Evolutionary conservation across 2,113 vertebrate genomes (phyloP).

Genomic region (Bufo bufo): DNA sequence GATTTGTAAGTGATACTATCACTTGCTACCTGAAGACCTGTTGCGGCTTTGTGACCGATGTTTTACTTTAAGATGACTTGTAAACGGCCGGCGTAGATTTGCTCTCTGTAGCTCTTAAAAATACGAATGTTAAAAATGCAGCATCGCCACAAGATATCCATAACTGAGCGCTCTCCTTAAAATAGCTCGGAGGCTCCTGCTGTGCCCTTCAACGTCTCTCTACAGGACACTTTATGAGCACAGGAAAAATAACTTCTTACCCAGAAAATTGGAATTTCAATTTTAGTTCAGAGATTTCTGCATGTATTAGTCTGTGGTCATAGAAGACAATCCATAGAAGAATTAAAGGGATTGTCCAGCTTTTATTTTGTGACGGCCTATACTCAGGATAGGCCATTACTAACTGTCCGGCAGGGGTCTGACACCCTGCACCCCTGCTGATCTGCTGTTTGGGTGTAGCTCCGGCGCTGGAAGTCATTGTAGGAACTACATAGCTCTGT

Average conservation of each 20-base stretch:
- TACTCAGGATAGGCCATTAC: too few relatives aligned
- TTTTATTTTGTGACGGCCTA: too few relatives aligned
- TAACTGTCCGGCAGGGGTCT: too few relatives aligned
- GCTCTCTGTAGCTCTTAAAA: not conserved
- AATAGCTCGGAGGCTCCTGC: constrained; percentile 6
- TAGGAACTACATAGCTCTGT: too few relatives aligned
- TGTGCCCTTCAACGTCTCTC: constrained; percentile 34
- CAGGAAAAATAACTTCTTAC: constrained; percentile 6
- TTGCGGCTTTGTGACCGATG: not conserved
- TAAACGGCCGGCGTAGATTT: not conserved
- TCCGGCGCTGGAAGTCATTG: too few relatives aligned
- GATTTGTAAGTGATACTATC: not conserved
- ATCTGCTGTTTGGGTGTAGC: too few relatives aligned
- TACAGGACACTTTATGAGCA: constrained; percentile 13
- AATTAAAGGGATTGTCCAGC: too few relatives aligned
- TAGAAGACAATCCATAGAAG: not conserved
- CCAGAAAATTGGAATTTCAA: not conserved
- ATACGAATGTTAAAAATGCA: constrained; percentile 5
- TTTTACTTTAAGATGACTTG: constrained; percentile 3
- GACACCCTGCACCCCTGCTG: too few relatives aligned
- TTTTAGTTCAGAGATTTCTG: not conserved
- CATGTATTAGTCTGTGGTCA: constrained; percentile 5
- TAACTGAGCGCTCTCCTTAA: not conserved
- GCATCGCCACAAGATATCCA: not conserved
- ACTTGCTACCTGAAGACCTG: not conserved